These are phyloP conservation scores for Lophotis ruficrista DNA, from an alignment of 2,113 vertebrate genomes.

Conservation along the genomic window DNA sequence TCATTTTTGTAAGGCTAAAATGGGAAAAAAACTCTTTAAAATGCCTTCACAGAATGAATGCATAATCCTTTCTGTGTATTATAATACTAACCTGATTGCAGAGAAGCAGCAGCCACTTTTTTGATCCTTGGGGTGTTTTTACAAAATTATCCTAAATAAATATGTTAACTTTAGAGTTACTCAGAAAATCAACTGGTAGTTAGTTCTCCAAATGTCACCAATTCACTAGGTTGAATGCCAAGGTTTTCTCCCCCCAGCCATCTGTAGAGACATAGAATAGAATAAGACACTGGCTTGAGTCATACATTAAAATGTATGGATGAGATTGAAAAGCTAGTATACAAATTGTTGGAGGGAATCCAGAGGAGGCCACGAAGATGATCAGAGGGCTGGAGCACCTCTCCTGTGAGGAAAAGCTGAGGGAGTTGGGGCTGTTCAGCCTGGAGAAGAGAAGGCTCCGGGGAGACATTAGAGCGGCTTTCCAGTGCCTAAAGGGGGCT, in stretches of 20 bases:
- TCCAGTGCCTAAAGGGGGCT: no score
- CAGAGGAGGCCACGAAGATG: no score
- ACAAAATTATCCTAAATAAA: conserved; percentile 11
- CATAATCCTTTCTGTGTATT: neutral
- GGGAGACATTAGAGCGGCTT: no score
- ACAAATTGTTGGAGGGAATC: neutral
- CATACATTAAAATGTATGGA: neutral
- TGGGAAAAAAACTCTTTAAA: neutral
- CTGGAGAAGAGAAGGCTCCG: no score
- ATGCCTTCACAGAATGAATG: neutral
- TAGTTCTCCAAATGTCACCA: conserved; percentile 2
- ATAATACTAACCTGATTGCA: neutral
- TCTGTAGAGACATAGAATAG: neutral
- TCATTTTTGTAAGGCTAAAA: neutral
- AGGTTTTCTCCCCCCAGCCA: conserved; percentile 4
- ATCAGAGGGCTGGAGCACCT: no score
- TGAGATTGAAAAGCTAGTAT: neutral
- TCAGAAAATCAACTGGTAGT: neutral
- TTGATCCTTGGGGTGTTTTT: neutral
- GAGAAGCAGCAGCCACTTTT: neutral
- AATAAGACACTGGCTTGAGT: neutral
- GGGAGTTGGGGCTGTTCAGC: no score
- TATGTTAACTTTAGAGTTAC: neutral
- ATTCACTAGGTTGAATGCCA: neutral
- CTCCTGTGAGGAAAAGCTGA: no score